Base-by-base conservation (phyloP, 2,888 invertebrate species). In the Platycnemis pennipes region DNA sequence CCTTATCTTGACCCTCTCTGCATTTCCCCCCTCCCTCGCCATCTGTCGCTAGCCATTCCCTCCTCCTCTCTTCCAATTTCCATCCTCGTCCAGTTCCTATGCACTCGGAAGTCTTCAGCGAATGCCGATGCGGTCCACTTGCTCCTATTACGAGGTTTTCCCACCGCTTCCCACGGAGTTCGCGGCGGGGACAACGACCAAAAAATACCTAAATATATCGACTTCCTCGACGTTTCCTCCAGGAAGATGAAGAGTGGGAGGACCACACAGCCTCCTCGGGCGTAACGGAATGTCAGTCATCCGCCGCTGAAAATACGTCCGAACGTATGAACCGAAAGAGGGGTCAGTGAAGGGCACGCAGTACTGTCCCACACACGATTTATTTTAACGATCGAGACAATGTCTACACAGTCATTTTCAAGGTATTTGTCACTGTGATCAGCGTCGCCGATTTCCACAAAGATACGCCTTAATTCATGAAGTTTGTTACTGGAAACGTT, bases 91-190 rank as follows among this genome's bases (percentile, higher is more conserved):
- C n/a, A 63, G 63, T n/a, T n/a, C 63, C 8, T 26, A 63, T 26
- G n/a, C 63, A 63, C 63, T 3, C 63, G 63, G 63, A 8, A 5
- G 63, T 63, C 63, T 63, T 63, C 63, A 26, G 63, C 63, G 63
- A 63, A 63, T 63, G 63, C 63, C 63, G 63, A 63, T 63, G n/a
- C 63, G 63, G 63, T 63, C 63, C 63, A 63, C 63, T 63, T 63
- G 63, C n/a, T 63, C n/a, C n/a, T n/a, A n/a, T n/a, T 63, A 8
- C n/a, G 63, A 63, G 63, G 22, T 2, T 3, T 26, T 63, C 63
- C 63, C 63, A 26, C n/a, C 8, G 22, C n/a, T 26, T n/a, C 63
- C 63, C 26, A 63, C 26, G 7, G 63, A 63, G 63, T 63, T 63
- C 63, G n/a, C n/a, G 22, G 63, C n/a, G 63, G 63, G 63, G 26